phyloP scores from a whole-genome alignment of 2,113 vertebrate species.

The Crotalus helleri region DNA sequence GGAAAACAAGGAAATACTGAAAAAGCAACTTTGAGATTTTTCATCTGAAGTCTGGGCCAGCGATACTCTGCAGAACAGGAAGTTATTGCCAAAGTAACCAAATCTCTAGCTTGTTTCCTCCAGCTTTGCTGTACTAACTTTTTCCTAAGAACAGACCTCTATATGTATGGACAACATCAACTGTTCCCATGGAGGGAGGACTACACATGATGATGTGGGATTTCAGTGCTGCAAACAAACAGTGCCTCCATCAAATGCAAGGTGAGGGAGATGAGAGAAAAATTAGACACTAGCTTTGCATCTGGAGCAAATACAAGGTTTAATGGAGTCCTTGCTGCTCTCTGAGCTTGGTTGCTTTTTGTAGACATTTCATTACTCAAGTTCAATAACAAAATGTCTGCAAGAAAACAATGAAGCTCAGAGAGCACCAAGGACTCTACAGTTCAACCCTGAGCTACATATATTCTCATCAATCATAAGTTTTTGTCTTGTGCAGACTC shows the following conservation, averaged over 20 bases:
- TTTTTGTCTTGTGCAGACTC: constrained; percentile 45
- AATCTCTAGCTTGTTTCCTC: constrained; percentile 42
- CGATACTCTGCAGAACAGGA: constrained; percentile 63
- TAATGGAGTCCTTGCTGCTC: neutral
- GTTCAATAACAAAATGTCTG: neutral
- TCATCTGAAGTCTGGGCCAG: constrained; percentile 56
- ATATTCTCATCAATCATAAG: neutral
- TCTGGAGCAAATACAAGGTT: constrained; percentile 54
- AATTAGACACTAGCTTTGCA: constrained; percentile 48
- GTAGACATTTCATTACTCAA: neutral
- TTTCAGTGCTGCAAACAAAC: constrained; percentile 33
- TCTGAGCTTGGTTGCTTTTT: neutral
- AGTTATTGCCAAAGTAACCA: constrained; percentile 67
- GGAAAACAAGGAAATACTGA: constrained; percentile 45
- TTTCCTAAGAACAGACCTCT: neutral
- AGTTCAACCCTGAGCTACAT: neutral
- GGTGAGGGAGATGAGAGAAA: neutral
- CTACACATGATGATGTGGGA: constrained; percentile 55
- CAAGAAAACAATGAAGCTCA: neutral
- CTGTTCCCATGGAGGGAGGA: neutral
- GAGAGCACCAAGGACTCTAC: neutral
- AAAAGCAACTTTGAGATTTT: constrained; percentile 33
- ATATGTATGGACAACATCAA: constrained; percentile 7
- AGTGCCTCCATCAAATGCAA: neutral
- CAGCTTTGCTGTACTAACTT: neutral